These are phyloP conservation scores for Serranochromis macrocephalus DNA, from an alignment of 2,113 vertebrate genomes.

Conservation along the genomic window DNA sequence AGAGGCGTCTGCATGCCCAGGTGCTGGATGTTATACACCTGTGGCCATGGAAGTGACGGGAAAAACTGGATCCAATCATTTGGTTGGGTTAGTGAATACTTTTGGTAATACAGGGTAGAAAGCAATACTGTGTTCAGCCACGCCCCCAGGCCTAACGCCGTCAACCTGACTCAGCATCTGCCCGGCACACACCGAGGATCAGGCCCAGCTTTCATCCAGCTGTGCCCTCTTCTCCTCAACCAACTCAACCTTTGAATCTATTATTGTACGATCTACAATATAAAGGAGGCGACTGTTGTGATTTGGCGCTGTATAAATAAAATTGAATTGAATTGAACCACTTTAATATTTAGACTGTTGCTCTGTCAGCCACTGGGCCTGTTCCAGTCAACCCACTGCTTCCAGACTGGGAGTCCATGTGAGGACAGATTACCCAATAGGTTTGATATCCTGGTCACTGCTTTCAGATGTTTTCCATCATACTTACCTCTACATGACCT, in stretches of 20 bases:
- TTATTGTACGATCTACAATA: background rate
- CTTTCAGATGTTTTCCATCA: background rate
- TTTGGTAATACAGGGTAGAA: background rate
- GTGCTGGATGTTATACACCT: background rate
- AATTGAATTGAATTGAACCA: background rate
- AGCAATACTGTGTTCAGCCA: background rate
- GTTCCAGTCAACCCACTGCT: background rate
- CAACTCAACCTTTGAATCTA: background rate
- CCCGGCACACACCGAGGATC: background rate
- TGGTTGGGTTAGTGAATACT: background rate
- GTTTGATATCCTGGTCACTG: background rate
- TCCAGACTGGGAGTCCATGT: background rate
- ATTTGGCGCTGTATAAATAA: background rate
- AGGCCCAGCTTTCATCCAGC: background rate
- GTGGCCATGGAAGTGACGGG: background rate
- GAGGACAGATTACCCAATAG: background rate
- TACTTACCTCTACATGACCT: background rate
- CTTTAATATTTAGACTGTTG: background rate
- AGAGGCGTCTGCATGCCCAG: background rate
- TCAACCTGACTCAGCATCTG: background rate
- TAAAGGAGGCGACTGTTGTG: background rate
- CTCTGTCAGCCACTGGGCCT: background rate
- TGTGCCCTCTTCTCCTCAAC: background rate
- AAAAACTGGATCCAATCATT: background rate
- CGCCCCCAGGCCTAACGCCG: background rate